Percentiles rank a stretch among this genome's conserved stretches.
Conservation (phyloP, 2,797 vertebrate species). For the Urosaurus nigricauda region DNA sequence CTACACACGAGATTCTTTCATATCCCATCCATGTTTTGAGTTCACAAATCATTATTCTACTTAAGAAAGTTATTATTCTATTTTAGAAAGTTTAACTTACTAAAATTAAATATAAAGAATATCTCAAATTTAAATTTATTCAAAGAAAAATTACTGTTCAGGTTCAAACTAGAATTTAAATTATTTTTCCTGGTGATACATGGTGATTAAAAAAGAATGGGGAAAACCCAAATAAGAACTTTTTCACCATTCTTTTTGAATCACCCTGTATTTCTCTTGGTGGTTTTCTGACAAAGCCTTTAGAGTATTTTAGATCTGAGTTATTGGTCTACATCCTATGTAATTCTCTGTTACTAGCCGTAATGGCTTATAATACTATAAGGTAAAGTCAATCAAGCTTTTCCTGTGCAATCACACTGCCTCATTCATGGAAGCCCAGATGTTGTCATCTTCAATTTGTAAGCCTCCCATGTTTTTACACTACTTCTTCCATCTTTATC, state of each 20-base stretch:
- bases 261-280: conserved; percentile 36
- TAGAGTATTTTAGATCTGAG: conserved; percentile 68
- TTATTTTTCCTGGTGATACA: conserved; percentile 62
- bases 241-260: too few relatives aligned
- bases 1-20: conserved; percentile 75
- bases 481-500: background rate
- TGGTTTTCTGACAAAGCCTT: conserved; percentile 65
- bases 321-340: conserved; percentile 64
- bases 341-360: conserved; percentile 58
- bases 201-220: too few relatives aligned
- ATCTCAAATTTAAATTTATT: conserved; percentile 68
- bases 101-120: conserved; percentile 72
- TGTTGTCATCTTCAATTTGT: background rate
- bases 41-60: conserved; percentile 75
- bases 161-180: conserved; percentile 71
- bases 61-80: conserved; percentile 73
- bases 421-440: background rate
- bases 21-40: conserved; percentile 70
- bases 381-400: conserved; percentile 52
- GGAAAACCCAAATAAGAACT: too few relatives aligned
- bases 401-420: background rate
- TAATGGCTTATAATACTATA: conserved; percentile 48
- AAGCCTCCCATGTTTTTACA: background rate
- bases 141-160: conserved; percentile 75
- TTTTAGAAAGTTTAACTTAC: too few relatives aligned